Evolutionary conservation across 2,797 vertebrate species (phyloP).

Genomic region (Amblyraja radiata): DNA sequence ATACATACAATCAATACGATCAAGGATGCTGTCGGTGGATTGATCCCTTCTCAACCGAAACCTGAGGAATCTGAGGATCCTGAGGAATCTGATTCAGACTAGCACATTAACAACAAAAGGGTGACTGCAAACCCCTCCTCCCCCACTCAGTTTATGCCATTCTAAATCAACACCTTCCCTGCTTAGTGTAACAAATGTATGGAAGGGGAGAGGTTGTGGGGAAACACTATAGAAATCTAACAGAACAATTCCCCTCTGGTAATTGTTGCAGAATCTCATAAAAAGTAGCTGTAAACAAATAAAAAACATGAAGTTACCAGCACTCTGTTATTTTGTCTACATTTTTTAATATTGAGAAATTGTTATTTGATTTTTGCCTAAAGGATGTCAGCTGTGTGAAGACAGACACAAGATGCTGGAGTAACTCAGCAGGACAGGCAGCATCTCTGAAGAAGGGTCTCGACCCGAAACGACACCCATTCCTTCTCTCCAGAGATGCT

Average conservation of each 20-base stretch:
- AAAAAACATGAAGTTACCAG: not conserved
- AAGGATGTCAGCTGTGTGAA: not conserved
- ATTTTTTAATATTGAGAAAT: not conserved
- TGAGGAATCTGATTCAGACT: too few relatives aligned
- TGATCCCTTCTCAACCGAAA: too few relatives aligned
- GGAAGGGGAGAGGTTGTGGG: not conserved
- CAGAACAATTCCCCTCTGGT: too few relatives aligned
- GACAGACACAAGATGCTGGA: too few relatives aligned
- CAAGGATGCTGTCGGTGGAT: not conserved
- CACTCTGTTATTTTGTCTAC: not conserved
- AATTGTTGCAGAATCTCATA: not conserved
- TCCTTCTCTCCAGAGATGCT: too few relatives aligned
- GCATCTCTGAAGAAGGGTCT: too few relatives aligned
- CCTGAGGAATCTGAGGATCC: not conserved
- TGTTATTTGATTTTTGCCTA: not conserved
- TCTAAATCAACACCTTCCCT: not conserved
- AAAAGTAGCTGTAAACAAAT: not conserved
- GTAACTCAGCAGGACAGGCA: too few relatives aligned
- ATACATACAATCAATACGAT: too few relatives aligned
- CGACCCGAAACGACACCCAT: too few relatives aligned
- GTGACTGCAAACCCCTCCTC: too few relatives aligned
- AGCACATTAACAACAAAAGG: too few relatives aligned
- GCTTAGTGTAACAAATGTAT: not conserved
- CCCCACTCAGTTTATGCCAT: too few relatives aligned
- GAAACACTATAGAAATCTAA: not conserved